Percentiles rank a stretch among this genome's conserved stretches.
Evolutionary conservation across 2,888 invertebrate genomes (phyloP).

Genomic region (Cryptocheilus praepositus): DNA sequence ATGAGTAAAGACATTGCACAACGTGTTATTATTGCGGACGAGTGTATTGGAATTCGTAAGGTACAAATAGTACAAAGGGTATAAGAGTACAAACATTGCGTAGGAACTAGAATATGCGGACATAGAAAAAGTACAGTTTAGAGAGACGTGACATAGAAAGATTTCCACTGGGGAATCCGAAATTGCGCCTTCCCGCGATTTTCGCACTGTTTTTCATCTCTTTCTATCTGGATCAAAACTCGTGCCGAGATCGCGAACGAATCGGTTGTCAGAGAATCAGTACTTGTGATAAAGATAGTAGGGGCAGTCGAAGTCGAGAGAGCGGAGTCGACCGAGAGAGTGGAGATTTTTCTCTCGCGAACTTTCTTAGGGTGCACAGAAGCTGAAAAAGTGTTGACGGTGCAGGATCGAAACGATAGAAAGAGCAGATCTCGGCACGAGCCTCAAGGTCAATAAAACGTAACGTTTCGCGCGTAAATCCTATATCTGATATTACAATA

Average conservation of each 20-base stretch:
- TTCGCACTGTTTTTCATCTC: constrained; percentile 37
- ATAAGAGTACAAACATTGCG: constrained; percentile 74
- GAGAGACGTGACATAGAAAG: constrained; percentile 58
- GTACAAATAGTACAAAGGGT: constrained; percentile 75
- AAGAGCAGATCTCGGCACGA: constrained; percentile 54
- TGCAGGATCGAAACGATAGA: background rate
- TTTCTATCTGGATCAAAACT: constrained; percentile 34
- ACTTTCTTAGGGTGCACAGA: background rate
- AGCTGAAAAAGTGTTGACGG: background rate
- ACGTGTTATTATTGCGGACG: constrained; percentile 69
- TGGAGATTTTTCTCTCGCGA: background rate
- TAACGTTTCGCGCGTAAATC: constrained; percentile 64
- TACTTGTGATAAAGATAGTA: background rate
- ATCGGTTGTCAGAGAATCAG: constrained; percentile 20
- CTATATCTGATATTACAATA: constrained; percentile 69
- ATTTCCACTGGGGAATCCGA: constrained; percentile 45
- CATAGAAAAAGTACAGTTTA: constrained; percentile 72
- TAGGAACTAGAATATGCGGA: constrained; percentile 74
- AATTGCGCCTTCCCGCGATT: constrained; percentile 43
- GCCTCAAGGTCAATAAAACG: constrained; percentile 52
- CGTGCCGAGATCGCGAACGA: constrained; percentile 54
- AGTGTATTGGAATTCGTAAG: constrained; percentile 74
- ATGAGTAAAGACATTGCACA: background rate
- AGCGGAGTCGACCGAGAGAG: background rate
- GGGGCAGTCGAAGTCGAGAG: background rate